Percentiles rank a stretch among this genome's conserved stretches.
Evolutionary conservation across 92 coral and sea anemone species (phyloP).

Genomic region (Pocillopora grandis): DNA sequence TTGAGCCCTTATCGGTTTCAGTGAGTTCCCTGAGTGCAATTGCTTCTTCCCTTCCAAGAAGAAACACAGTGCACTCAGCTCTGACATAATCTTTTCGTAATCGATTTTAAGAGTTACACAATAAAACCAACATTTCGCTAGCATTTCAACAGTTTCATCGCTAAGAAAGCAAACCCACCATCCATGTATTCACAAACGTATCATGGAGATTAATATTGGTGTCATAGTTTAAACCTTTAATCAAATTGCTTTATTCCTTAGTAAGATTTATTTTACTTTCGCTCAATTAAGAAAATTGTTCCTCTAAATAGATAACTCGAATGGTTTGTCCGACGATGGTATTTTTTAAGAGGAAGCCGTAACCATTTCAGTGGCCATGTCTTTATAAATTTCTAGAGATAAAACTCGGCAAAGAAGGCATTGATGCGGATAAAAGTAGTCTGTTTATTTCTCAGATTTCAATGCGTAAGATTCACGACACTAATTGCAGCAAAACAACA

Average conservation of each 20-base stretch:
- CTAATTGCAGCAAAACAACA: constrained; percentile 12
- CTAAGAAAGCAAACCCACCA: not conserved
- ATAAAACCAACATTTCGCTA: not conserved
- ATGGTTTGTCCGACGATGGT: no score
- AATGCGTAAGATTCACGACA: not conserved
- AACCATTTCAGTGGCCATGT: no score
- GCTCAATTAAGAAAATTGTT: no score
- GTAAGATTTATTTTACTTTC: not conserved
- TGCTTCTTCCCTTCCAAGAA: not conserved
- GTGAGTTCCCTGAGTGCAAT: not conserved
- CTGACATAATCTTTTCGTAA: no score
- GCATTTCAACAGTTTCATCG: not conserved
- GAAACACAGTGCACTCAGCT: no score
- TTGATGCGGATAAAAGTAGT: not conserved
- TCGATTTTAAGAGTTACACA: not conserved
- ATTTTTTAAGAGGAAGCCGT: no score
- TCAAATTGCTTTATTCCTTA: not conserved
- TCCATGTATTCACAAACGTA: not conserved
- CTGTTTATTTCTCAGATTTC: not conserved
- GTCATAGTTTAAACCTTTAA: not conserved
- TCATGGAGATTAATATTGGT: not conserved
- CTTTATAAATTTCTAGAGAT: not conserved
- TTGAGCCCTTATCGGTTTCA: not conserved
- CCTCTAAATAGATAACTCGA: no score
- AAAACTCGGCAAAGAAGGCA: not conserved